Percentiles rank a stretch among this genome's conserved stretches.
phyloP scores from a whole-genome alignment of 2,797 vertebrate genomes.

The Philypnodon macrostomus region DNA sequence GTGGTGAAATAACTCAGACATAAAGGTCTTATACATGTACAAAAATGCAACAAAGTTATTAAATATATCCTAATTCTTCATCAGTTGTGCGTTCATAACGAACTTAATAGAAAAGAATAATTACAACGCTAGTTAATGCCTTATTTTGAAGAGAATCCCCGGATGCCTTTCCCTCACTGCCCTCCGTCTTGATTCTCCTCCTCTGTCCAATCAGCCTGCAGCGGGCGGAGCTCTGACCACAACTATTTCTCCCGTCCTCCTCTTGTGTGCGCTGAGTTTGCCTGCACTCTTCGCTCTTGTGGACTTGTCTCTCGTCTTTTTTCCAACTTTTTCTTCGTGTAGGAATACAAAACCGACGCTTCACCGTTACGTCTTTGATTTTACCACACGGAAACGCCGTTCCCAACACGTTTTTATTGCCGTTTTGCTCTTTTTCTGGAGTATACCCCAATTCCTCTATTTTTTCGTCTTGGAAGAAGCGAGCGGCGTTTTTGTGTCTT shows the following conservation, averaged over 20 bases:
- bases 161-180: neutral
- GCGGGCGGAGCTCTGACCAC: constrained; percentile 52
- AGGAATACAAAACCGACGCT: constrained; percentile 52
- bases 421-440: constrained; percentile 28
- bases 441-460: constrained; percentile 16
- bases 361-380: constrained; percentile 3
- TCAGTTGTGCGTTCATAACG: too few species aligned
- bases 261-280: constrained; percentile 6
- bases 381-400: constrained; percentile 17
- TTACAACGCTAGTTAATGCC: neutral
- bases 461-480: constrained; percentile 19
- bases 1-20: too few species aligned
- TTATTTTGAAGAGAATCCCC: constrained; percentile 36
- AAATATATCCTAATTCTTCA: too few species aligned
- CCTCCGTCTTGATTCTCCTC: rapidly evolving
- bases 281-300: constrained; percentile 5
- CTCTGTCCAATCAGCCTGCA: constrained; percentile 37
- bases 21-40: too few species aligned
- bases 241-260: constrained; percentile 54
- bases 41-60: too few species aligned
- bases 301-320: neutral
- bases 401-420: constrained; percentile 1
- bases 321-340: constrained; percentile 16
- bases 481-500: constrained; percentile 14
- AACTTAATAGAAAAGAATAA: too few species aligned